These are phyloP conservation scores for Carposina sasakii DNA, from an alignment of 1,140 invertebrate genomes.

Conservation along the genomic window DNA sequence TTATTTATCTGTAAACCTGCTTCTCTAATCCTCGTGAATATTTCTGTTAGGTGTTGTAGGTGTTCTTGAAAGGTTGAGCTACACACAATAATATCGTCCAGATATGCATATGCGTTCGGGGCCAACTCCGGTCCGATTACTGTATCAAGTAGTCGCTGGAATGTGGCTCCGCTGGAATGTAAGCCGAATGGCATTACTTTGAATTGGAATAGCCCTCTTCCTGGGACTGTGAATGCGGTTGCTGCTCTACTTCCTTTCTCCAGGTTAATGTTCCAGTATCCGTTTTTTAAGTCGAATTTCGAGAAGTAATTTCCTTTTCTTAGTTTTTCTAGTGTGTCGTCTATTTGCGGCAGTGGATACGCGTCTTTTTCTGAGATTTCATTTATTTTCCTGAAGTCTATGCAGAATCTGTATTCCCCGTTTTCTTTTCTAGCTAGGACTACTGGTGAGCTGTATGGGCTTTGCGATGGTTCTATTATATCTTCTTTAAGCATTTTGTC, in stretches of 20 bases:
- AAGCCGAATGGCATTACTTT: neutral
- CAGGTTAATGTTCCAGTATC: neutral
- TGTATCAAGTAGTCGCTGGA: neutral
- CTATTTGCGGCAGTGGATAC: neutral
- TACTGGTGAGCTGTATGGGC: neutral
- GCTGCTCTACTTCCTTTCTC: neutral
- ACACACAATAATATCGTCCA: neutral
- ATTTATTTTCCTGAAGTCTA: neutral
- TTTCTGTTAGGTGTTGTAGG: neutral
- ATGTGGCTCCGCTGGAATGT: neutral
- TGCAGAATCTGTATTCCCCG: neutral
- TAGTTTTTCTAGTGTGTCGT: neutral
- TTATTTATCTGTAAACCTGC: neutral
- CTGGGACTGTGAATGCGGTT: neutral
- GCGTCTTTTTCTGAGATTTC: neutral
- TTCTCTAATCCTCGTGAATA: neutral
- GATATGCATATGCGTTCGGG: neutral
- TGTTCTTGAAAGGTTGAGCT: neutral
- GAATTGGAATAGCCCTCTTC: neutral
- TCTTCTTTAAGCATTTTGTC: neutral
- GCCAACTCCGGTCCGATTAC: neutral
- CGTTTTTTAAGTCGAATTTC: neutral
- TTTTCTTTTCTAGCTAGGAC: neutral
- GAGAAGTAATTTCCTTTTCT: neutral
- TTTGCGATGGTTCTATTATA: neutral